Percentiles rank a stretch among this genome's conserved stretches.
Conservation (phyloP, 2,797 vertebrate genomes). For the Epinephelus malabaricus region DNA sequence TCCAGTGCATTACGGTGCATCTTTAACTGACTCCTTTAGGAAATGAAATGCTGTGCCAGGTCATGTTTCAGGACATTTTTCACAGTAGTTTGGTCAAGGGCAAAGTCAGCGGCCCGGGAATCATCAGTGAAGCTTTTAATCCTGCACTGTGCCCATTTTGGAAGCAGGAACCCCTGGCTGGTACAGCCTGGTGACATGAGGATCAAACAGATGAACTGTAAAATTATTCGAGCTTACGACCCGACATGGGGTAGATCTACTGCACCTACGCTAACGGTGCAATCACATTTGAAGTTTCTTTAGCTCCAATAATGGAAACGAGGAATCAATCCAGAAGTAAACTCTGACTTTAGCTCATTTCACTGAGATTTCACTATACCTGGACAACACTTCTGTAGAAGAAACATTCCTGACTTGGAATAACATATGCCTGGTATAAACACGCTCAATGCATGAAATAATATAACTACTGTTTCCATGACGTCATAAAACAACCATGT, state of each 20-base stretch:
- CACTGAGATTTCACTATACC: not conserved
- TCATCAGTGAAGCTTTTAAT: constrained; percentile 78
- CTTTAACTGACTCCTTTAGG: constrained; percentile 38
- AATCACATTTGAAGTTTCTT: not conserved
- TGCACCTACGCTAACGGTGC: not conserved
- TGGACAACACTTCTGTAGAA: not conserved
- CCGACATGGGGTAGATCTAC: constrained; percentile 13
- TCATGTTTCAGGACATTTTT: constrained; percentile 58
- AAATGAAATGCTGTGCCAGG: constrained; percentile 37
- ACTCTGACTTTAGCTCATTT: not conserved
- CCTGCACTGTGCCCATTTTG: constrained; percentile 70
- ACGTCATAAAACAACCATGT: not conserved
- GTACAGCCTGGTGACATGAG: constrained; percentile 65
- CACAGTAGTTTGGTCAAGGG: constrained; percentile 69
- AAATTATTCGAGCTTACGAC: constrained; percentile 48
- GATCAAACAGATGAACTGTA: constrained; percentile 64
- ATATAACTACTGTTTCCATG: not conserved
- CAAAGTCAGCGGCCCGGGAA: constrained; percentile 67
- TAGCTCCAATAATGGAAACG: not conserved
- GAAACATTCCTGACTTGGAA: not conserved
- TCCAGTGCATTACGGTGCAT: not conserved
- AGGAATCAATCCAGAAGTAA: not conserved
- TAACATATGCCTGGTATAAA: constrained; percentile 9
- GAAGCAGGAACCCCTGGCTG: constrained; percentile 69
- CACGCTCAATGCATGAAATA: not conserved